Evolutionary conservation across 2,113 vertebrate genomes (phyloP).

Genomic region (Strix uralensis): DNA sequence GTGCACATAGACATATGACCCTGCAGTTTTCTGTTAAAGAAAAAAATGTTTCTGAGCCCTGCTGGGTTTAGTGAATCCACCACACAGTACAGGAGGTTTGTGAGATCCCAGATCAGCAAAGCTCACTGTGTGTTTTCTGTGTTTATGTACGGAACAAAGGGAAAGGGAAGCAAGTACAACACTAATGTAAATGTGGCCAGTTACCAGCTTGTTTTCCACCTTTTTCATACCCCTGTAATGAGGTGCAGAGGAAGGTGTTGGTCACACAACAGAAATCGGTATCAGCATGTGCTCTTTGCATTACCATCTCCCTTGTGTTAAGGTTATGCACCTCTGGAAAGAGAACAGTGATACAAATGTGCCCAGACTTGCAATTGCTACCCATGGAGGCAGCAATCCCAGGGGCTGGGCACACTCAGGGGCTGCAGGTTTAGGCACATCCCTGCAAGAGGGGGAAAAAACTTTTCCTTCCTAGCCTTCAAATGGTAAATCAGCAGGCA

Average conservation of each 20-base stretch:
- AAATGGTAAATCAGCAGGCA: background rate
- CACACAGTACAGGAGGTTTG: background rate
- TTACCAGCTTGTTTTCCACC: background rate
- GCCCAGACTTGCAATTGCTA: background rate
- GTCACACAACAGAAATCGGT: background rate
- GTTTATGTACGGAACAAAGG: background rate
- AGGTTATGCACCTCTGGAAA: background rate
- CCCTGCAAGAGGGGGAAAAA: background rate
- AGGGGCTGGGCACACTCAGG: background rate
- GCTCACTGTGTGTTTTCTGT: background rate
- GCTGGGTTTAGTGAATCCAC: background rate
- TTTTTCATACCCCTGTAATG: background rate
- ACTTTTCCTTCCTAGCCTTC: background rate
- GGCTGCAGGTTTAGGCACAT: background rate
- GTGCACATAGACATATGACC: fast-evolving
- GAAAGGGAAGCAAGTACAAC: background rate
- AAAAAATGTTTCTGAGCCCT: background rate
- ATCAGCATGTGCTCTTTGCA: background rate
- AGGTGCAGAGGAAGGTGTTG: background rate
- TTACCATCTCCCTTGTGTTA: background rate
- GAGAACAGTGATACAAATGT: background rate
- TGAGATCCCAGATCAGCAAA: background rate
- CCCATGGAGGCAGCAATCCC: background rate
- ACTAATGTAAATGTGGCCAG: background rate
- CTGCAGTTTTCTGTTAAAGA: background rate